Conservation (phyloP, 2,888 invertebrate species). For the Ochropleura plecta region DNA sequence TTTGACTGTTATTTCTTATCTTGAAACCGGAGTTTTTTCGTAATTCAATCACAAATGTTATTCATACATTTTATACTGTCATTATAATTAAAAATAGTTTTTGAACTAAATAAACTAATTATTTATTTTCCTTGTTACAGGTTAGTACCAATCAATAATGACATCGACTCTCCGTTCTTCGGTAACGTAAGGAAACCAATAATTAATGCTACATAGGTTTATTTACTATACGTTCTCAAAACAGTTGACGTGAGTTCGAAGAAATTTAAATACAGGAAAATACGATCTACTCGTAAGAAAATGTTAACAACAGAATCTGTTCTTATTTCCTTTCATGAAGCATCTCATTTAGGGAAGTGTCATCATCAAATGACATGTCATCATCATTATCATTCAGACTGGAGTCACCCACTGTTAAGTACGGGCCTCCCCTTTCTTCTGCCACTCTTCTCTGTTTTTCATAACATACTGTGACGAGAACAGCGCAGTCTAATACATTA, state of each 20-base stretch:
- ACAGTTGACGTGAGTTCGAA: not conserved
- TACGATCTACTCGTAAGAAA: not conserved
- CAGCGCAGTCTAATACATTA: too few relatives aligned
- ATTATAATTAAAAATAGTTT: not conserved
- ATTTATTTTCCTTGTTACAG: conserved; percentile 68
- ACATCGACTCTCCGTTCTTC: conserved; percentile 3
- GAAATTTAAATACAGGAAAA: not conserved
- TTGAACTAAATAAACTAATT: conserved; percentile 36
- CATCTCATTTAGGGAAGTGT: too few relatives aligned
- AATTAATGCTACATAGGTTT: conserved; percentile 5
- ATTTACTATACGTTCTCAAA: conserved; percentile 5
- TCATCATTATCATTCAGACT: too few relatives aligned
- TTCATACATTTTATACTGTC: too few relatives aligned
- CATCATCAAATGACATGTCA: too few relatives aligned
- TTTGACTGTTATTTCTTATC: too few relatives aligned
- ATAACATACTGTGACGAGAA: too few relatives aligned
- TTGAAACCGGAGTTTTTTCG: not conserved
- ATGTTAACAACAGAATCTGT: not conserved
- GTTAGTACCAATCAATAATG: conserved; percentile 57
- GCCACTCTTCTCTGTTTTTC: too few relatives aligned
- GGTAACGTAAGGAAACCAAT: conserved; percentile 37
- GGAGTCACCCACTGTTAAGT: too few relatives aligned
- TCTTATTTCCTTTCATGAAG: not conserved
- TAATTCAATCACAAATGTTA: not conserved
- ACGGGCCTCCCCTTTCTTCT: too few relatives aligned